These are phyloP conservation scores for Parasteatoda tepidariorum DNA, from an alignment of 1,140 invertebrate genomes.

Conservation along the genomic window DNA sequence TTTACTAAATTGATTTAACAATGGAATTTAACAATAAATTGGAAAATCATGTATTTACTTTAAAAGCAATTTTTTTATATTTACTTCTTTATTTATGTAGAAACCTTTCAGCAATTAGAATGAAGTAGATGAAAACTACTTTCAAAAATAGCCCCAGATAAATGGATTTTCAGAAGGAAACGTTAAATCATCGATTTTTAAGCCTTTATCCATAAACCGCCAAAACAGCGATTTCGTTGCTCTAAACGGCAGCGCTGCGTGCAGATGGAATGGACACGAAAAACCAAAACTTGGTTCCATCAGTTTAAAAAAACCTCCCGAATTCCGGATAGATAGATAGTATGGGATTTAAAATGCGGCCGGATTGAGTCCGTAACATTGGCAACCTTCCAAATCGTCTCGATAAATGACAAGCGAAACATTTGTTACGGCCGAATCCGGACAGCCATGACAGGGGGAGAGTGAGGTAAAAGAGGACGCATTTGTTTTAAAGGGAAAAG, in stretches of 20 bases:
- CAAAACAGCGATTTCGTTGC: background rate
- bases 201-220: too few relatives aligned
- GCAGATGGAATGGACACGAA: background rate
- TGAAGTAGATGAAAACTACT: too few relatives aligned
- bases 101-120: too few relatives aligned
- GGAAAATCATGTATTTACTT: too few relatives aligned
- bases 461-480: too few relatives aligned
- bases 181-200: too few relatives aligned
- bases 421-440: conserved; percentile 48
- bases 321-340: conserved; percentile 41
- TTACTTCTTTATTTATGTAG: too few relatives aligned
- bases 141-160: background rate
- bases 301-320: background rate
- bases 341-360: conserved; percentile 44
- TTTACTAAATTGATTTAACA: too few relatives aligned
- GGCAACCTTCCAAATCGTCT: conserved; percentile 44
- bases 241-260: background rate
- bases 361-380: conserved; percentile 42
- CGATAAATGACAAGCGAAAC: conserved; percentile 57
- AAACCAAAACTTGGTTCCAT: background rate
- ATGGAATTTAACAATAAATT: too few relatives aligned
- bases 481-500: conserved; percentile 26
- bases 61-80: too few relatives aligned
- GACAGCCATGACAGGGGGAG: conserved; percentile 36
- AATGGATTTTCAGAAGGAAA: too few relatives aligned